These are phyloP conservation scores for Saguinus imperator DNA, from an alignment of 2,113 vertebrate species.

Conservation along the genomic window DNA sequence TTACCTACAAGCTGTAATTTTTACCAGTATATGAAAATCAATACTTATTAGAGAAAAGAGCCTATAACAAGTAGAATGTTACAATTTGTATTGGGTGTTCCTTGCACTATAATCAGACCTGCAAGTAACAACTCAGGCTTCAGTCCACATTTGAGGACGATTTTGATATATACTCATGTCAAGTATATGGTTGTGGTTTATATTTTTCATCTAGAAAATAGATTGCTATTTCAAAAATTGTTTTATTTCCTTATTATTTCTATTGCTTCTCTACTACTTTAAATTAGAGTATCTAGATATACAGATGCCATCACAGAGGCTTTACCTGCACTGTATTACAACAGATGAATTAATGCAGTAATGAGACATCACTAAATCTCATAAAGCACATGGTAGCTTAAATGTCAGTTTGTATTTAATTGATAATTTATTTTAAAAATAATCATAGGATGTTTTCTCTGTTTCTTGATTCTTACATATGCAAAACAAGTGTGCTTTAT, in stretches of 20 bases:
- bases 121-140: constrained; percentile 36
- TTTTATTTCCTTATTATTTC: constrained; percentile 58
- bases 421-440: constrained; percentile 23
- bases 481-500: constrained; percentile 70
- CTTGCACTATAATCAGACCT: constrained; percentile 55
- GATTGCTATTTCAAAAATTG: constrained; percentile 46
- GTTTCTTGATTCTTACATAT: constrained; percentile 48
- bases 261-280: neutral
- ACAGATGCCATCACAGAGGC: neutral
- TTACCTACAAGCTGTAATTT: constrained; percentile 32
- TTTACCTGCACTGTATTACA: neutral
- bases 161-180: constrained; percentile 66
- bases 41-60: constrained; percentile 59
- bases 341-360: constrained; percentile 16
- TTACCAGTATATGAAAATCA: constrained; percentile 47
- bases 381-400: neutral
- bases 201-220: constrained; percentile 58
- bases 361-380: neutral
- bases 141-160: constrained; percentile 42
- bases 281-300: constrained; percentile 1
- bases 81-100: constrained; percentile 59
- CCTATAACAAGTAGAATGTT: neutral
- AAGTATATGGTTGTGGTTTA: constrained; percentile 54
- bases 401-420: constrained; percentile 34
- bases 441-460: neutral